A percentile compares a stretch with the other conserved stretches of the same genome.
Evolutionary conservation across 2,113 vertebrate genomes (phyloP).

Genomic region (Emberiza fucata): DNA sequence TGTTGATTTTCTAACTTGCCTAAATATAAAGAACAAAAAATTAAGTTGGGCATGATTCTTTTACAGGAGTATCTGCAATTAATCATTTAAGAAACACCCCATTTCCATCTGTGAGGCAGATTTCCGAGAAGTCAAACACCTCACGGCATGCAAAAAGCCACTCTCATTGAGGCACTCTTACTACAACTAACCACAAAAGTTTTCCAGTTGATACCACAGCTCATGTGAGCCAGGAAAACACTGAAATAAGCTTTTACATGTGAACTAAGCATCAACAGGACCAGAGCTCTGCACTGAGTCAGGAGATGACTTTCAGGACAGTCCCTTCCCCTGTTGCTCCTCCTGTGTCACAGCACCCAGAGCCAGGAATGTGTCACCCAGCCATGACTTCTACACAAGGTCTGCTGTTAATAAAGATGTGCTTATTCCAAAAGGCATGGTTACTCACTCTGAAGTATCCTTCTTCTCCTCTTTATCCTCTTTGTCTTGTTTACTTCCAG

Average conservation of each 20-base stretch:
- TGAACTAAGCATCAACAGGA: background rate
- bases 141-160: background rate
- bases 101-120: background rate
- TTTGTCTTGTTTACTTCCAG: constrained; percentile 84
- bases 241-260: background rate
- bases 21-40: constrained; percentile 61
- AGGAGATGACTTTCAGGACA: background rate
- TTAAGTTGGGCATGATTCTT: background rate
- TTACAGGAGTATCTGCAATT: background rate
- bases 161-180: background rate
- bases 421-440: background rate
- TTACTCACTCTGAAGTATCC: constrained; percentile 92
- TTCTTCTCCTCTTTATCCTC: constrained; percentile 96
- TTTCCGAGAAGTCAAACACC: background rate
- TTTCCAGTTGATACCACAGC: background rate
- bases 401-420: background rate
- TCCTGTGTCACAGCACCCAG: background rate
- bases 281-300: background rate
- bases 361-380: background rate
- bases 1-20: constrained; percentile 97
- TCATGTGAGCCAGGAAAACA: background rate
- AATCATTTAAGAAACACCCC: background rate
- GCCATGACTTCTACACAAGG: background rate
- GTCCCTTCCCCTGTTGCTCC: background rate
- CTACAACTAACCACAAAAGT: background rate